A percentile compares a stretch with the other conserved stretches of the same genome.
phyloP scores from a whole-genome alignment of 2,113 vertebrate genomes.

The Hirundichthys speculiger region DNA sequence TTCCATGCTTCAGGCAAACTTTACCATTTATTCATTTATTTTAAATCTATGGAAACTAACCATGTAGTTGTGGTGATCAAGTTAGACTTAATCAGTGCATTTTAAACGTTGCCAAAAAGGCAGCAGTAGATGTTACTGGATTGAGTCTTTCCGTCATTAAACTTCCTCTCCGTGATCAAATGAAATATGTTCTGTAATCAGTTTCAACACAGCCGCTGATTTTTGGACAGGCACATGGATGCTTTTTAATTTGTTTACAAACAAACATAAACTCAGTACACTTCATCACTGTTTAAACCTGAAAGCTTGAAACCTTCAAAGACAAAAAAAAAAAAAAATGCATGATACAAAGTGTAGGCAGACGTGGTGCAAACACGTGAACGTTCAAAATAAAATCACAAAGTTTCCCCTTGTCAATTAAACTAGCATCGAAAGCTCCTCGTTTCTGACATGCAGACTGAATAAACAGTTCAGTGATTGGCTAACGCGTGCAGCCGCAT shows the following conservation, averaged over 20 bases:
- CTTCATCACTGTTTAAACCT: conserved; percentile 11
- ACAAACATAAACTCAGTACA: conserved; percentile 31
- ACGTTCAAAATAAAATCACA: conserved; percentile 1
- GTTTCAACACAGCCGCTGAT: not conserved
- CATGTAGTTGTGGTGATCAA: too few relatives aligned
- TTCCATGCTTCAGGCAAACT: too few relatives aligned
- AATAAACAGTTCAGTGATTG: not conserved
- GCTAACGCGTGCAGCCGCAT: too few relatives aligned
- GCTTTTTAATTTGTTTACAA: conserved; percentile 53
- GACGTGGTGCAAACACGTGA: conserved; percentile 4
- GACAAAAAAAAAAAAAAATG: conserved; percentile 10
- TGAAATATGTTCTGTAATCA: too few relatives aligned
- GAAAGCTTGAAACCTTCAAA: conserved; percentile 5
- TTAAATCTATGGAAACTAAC: too few relatives aligned
- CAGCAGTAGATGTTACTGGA: too few relatives aligned
- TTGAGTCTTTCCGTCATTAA: too few relatives aligned
- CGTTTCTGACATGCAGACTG: conserved; percentile 7
- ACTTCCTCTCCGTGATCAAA: too few relatives aligned
- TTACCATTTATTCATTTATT: too few relatives aligned
- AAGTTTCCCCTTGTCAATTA: conserved; percentile 4
- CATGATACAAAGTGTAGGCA: conserved; percentile 19
- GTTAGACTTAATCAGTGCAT: too few relatives aligned
- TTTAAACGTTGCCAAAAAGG: too few relatives aligned
- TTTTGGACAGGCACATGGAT: conserved; percentile 16
- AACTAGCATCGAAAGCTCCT: conserved; percentile 28